A percentile compares a stretch with the other conserved stretches of the same genome.
These are phyloP conservation scores for Danio aesculapii DNA, from an alignment of 2,797 vertebrate genomes.

Conservation along the genomic window DNA sequence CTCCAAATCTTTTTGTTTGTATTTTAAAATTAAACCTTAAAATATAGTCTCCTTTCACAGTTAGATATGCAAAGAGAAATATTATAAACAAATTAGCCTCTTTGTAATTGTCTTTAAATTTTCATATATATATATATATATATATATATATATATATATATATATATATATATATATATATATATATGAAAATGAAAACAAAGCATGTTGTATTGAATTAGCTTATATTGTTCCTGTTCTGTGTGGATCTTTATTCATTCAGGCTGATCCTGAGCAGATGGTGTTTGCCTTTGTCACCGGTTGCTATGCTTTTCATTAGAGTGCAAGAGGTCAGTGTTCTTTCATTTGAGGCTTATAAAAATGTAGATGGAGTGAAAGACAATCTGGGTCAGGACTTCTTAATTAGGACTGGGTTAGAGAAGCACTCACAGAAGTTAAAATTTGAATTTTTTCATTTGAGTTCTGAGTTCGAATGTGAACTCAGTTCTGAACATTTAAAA, in stretches of 20 bases:
- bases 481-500: background rate
- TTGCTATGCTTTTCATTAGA: conserved; percentile 44
- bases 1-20: background rate
- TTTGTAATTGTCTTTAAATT: too few relatives aligned
- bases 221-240: background rate
- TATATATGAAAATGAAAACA: background rate
- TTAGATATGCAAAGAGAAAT: too few relatives aligned
- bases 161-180: too few relatives aligned
- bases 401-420: conserved; percentile 29
- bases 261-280: conserved; percentile 54
- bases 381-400: conserved; percentile 9
- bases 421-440: background rate
- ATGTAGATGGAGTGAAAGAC: background rate
- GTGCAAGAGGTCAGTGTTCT: conserved; percentile 27
- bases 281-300: conserved; percentile 47
- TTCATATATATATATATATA: too few relatives aligned
- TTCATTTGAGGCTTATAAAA: conserved; percentile 29
- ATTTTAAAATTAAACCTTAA: background rate
- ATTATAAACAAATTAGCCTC: too few relatives aligned
- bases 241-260: conserved; percentile 48
- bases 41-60: too few relatives aligned
- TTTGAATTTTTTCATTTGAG: conserved; percentile 3
- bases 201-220: background rate
- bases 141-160: background rate
- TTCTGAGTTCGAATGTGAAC: background rate